Conservation (phyloP, 2,888 invertebrate genomes). For the Galerucella nymphaeae region DNA sequence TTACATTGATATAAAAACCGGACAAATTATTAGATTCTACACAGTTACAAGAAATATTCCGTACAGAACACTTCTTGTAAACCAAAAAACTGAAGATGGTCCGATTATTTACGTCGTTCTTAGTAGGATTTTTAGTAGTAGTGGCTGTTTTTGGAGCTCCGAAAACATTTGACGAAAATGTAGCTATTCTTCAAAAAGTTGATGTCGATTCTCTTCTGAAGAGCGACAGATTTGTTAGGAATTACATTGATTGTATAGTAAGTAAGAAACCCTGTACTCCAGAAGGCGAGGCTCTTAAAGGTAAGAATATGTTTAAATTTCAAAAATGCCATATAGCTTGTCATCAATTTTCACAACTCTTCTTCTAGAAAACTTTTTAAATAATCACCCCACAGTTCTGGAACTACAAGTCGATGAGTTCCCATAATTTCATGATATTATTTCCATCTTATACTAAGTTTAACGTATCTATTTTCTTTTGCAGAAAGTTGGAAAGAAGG, state of each 20-base stretch:
- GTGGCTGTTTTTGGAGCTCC: constrained; percentile 28
- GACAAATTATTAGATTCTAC: background rate
- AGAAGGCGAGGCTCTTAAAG: constrained; percentile 76
- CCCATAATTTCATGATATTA: too few species aligned
- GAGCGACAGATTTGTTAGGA: constrained; percentile 73
- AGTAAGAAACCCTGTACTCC: constrained; percentile 74
- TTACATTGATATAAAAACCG: background rate
- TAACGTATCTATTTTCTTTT: constrained; percentile 49
- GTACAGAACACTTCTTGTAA: background rate
- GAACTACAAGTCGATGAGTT: too few species aligned
- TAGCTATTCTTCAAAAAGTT: constrained; percentile 68
- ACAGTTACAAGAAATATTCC: background rate
- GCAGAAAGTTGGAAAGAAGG: constrained; percentile 76
- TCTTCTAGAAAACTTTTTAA: too few species aligned
- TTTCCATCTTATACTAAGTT: too few species aligned
- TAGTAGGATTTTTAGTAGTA: background rate
- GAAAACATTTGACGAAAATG: constrained; percentile 68
- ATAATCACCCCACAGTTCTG: too few species aligned
- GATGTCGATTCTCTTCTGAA: constrained; percentile 74
- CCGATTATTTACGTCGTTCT: background rate
- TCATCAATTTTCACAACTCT: too few species aligned
- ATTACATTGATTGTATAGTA: constrained; percentile 75
- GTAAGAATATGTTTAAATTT: constrained; percentile 63
- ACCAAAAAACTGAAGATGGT: background rate
- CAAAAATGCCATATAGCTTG: too few species aligned